A percentile compares a stretch with the other conserved stretches of the same genome.
These are phyloP conservation scores for Pediacus dermestoides DNA, from an alignment of 2,888 invertebrate species.

Conservation along the genomic window DNA sequence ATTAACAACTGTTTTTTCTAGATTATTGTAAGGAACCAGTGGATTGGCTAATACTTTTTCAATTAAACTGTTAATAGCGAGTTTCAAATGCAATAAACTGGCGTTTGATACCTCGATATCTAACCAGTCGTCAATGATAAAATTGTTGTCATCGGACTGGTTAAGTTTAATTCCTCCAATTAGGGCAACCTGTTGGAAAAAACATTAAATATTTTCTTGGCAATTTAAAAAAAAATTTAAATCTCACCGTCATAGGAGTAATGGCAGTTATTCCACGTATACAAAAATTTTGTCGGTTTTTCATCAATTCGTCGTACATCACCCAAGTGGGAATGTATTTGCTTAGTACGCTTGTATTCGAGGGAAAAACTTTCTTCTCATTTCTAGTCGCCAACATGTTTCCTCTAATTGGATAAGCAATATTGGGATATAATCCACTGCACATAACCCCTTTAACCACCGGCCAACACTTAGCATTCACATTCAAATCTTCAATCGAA, in stretches of 20 bases:
- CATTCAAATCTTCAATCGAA: constrained; percentile 76
- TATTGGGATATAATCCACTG: constrained; percentile 86
- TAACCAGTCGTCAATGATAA: constrained; percentile 38
- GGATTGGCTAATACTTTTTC: constrained; percentile 57
- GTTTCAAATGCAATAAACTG: constrained; percentile 29
- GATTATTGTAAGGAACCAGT: constrained; percentile 52
- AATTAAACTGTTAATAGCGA: constrained; percentile 29
- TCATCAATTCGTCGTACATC: constrained; percentile 80
- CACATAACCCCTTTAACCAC: constrained; percentile 86
- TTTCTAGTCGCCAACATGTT: constrained; percentile 46
- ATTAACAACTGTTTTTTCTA: constrained; percentile 36
- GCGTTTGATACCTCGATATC: constrained; percentile 33
- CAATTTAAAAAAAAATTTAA: constrained; percentile 4
- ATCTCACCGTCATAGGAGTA: constrained; percentile 69
- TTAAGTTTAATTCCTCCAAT: background rate
- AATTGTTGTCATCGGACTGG: background rate
- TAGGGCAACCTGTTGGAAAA: background rate
- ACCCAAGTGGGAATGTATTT: constrained; percentile 63
- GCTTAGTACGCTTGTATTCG: constrained; percentile 58
- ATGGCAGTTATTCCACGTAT: constrained; percentile 78
- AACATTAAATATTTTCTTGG: background rate
- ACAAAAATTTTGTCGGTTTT: constrained; percentile 65
- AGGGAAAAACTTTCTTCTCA: constrained; percentile 60
- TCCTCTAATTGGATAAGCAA: constrained; percentile 57
- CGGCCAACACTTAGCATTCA: constrained; percentile 82